phyloP scores from a whole-genome alignment of 2,797 vertebrate species.

The Acanthurus tractus region DNA sequence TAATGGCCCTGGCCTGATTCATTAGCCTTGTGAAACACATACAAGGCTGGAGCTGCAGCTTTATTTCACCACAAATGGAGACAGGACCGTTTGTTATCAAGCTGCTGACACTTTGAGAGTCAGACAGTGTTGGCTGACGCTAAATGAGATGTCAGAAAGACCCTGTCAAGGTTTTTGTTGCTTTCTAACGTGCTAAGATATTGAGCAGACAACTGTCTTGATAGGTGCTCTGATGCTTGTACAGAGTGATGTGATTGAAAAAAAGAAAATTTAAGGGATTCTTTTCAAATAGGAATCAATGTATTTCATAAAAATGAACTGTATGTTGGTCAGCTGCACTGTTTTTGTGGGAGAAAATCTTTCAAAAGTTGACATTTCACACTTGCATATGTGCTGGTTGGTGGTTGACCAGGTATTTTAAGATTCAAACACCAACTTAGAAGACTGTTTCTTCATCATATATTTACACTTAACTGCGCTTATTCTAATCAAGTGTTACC shows the following conservation, averaged over 20 bases:
- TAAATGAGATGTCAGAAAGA: slow-evolving; percentile 11
- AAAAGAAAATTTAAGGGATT: background rate
- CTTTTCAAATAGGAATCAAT: no score
- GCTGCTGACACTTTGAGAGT: slow-evolving; percentile 40
- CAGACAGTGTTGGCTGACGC: slow-evolving; percentile 1
- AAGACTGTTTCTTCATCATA: no score
- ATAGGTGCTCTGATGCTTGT: background rate
- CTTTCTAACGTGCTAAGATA: slow-evolving; percentile 14
- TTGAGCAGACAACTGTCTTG: slow-evolving; percentile 1
- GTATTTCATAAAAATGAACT: no score
- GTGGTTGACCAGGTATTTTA: no score
- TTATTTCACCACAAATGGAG: slow-evolving; percentile 31
- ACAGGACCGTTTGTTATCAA: slow-evolving; percentile 39
- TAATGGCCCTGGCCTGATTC: slow-evolving; percentile 9
- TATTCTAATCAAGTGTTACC: no score
- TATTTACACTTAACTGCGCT: no score
- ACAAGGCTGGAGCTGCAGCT: slow-evolving; percentile 11
- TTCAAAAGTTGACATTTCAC: no score
- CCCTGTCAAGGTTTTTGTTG: background rate
- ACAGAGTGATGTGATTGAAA: background rate
- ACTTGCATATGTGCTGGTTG: no score
- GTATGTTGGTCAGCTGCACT: no score
- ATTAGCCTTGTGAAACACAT: slow-evolving; percentile 27
- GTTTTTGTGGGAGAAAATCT: no score
- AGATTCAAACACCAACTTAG: no score